Evolutionary conservation across 2,113 vertebrate genomes (phyloP).

Genomic region (Mormoops blainvillei): DNA sequence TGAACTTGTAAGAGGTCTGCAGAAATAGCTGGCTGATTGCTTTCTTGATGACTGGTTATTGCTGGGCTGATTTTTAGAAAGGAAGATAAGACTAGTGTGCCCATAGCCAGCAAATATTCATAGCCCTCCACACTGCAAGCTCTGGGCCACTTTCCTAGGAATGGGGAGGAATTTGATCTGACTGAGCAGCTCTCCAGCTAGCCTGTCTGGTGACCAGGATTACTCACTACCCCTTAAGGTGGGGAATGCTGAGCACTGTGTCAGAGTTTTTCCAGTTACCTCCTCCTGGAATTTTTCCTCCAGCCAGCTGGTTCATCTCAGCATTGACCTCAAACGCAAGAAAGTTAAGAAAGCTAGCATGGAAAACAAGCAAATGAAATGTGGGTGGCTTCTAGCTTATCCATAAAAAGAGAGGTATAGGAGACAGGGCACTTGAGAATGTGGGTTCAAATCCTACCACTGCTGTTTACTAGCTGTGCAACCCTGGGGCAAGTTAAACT

Average conservation of each 20-base stretch:
- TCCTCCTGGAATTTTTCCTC: background rate
- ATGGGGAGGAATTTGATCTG: background rate
- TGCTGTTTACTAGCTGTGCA: background rate
- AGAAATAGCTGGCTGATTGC: background rate
- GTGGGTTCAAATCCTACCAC: background rate
- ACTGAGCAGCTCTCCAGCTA: background rate
- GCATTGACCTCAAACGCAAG: background rate
- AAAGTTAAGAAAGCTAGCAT: background rate
- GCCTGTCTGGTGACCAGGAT: background rate
- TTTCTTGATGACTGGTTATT: background rate
- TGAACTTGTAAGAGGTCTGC: background rate
- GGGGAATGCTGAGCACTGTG: background rate
- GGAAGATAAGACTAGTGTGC: background rate
- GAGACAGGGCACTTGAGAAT: background rate
- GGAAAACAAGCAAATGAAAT: background rate
- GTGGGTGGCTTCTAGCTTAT: background rate
- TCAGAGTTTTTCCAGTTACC: background rate
- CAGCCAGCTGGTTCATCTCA: background rate
- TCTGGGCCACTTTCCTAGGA: background rate
- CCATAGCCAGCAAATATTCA: background rate
- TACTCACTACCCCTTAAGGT: background rate
- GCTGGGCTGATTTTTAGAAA: background rate
- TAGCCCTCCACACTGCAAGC: background rate
- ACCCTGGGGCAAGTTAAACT: background rate
- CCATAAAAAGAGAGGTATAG: background rate